Base-by-base conservation (phyloP, 1,140 invertebrate species). In the Hylyphantes graminicola region DNA sequence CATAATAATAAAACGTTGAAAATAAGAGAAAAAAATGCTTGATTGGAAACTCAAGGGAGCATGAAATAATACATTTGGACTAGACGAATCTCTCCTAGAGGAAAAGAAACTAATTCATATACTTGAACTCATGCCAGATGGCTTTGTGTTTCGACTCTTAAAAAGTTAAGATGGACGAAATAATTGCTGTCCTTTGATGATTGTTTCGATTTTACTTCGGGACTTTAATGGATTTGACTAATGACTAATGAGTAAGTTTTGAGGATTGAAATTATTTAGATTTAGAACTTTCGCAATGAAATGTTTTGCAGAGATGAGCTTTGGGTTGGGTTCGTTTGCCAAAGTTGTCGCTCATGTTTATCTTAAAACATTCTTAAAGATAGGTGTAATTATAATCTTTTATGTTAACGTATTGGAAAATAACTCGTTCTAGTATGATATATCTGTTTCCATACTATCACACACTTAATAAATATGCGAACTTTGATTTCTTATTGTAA, bases 21-120 rank as follows among this genome's bases (percentile, higher is more conserved):
- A 48, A 70, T 17, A 70, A 21, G 64, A 21, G 50, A 17, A 61
- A n/a, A 77, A 61, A 78, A 55, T 78, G 51, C 63, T 78, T 65
- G 76, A 67, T 76, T 76, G 61, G 76, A 59, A 70, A 65, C 51
- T 57, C 54, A 59, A 68, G 54, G 19, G 35, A 80, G 17, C 65
- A 78, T 78, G 76, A 78, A 78, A 78, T 67, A 78, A 67, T 67
- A 55, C 77, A 70, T 80, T 80, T 59, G 19, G 64, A 78, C 76
- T 54, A 65, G 48, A 4, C 21, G 70, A 64, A 12, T 57, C 61
- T 70, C 2, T 19, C 13, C 13, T 8, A 6, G 61, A 70, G 70
- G 17, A 61, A 19, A 70, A 68, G 59, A 76, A 63, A 76, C 64
- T 65, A 35, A 15, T 70, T 78, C 17, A 57, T 80, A 64, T 11